Evolutionary conservation across 1,140 invertebrate species (phyloP).

Genomic region (Ericerus pela): DNA sequence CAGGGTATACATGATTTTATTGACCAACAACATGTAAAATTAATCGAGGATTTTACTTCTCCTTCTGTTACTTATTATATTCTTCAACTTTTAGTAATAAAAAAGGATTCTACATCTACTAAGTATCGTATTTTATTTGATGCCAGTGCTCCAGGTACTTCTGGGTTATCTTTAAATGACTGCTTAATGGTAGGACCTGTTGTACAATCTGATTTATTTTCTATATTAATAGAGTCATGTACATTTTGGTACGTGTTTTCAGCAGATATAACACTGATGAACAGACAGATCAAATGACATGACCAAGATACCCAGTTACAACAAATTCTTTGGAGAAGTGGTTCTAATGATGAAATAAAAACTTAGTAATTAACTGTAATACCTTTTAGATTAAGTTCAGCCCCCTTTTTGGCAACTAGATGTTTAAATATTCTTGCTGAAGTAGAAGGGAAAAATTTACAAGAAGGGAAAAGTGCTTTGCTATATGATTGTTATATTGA

Average conservation of each 20-base stretch:
- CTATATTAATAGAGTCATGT: constrained; percentile 18
- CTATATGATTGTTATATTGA: constrained; percentile 16
- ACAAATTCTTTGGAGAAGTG: constrained; percentile 15
- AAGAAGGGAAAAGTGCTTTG: not conserved
- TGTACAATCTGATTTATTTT: constrained; percentile 19
- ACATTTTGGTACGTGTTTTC: constrained; percentile 18
- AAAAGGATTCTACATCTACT: constrained; percentile 15
- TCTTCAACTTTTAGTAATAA: constrained; percentile 18
- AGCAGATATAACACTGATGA: constrained; percentile 22
- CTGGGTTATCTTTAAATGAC: constrained; percentile 20
- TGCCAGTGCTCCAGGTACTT: constrained; percentile 14
- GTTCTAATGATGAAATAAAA: constrained; percentile 6
- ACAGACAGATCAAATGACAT: constrained; percentile 17
- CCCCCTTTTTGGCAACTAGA: not conserved
- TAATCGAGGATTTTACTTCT: not conserved
- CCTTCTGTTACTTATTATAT: constrained; percentile 3
- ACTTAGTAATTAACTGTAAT: constrained; percentile 14
- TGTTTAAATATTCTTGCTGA: constrained; percentile 12
- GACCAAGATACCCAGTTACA: constrained; percentile 9
- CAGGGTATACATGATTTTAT: constrained; percentile 11
- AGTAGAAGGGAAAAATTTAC: not conserved
- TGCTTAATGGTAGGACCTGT: constrained; percentile 15
- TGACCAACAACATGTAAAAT: constrained; percentile 11
- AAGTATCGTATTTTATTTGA: constrained; percentile 20
- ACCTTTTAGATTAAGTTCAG: constrained; percentile 10